Base-by-base conservation (phyloP, 2,113 vertebrate species). In the Cottus gobio region DNA sequence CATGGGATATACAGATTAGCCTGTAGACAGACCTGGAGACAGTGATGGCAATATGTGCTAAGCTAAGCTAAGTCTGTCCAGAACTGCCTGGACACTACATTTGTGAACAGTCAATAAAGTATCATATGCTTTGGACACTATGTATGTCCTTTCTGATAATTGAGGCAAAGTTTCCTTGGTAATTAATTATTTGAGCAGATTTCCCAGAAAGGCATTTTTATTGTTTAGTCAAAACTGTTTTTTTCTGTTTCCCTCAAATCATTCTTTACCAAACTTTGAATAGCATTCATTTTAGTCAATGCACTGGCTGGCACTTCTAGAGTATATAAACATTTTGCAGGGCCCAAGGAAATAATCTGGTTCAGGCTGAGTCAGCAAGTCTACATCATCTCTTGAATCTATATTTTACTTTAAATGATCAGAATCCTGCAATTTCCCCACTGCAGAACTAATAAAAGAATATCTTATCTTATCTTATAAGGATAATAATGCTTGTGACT, bases 1-100 rank as follows among this genome's bases (percentile, higher is more conserved):
- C 89, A 87, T 89, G 88, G 88, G 83, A 84, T 82, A 54, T 58
- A 66, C 78, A 91, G 90, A 91, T 89, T 88, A 91, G 50, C 65
- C 61, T 71, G 75, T 5, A 82, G 75, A 66, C 71, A 76, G 79
- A 84, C 71, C 50, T 60, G 63, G 3, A 85, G 79, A 79, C 82
- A 28, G 64, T 16, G 44, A 83, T 39, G 78, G 64, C 22, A 65
- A 71, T 74, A 64, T 79, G 28, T 57, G 28, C 48, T 46, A 56
- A 73, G 50, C 57, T 72, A n/a, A n/a, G n/a, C n/a, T n/a, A 18
- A 37, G 24, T 75, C 37, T 10, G 42, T 46, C 26, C 20, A 65
- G 65, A 82, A 13, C 24, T 31, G 34, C 6, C 28, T 0, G 26
- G 13, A 60, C 11, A 50, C 50, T 62, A 58, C 4, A n/a, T 26